A percentile compares a stretch with the other conserved stretches of the same genome.
Evolutionary conservation across 23 tunicate species (phyloP).

Genomic region (Halocynthia roretzi): DNA sequence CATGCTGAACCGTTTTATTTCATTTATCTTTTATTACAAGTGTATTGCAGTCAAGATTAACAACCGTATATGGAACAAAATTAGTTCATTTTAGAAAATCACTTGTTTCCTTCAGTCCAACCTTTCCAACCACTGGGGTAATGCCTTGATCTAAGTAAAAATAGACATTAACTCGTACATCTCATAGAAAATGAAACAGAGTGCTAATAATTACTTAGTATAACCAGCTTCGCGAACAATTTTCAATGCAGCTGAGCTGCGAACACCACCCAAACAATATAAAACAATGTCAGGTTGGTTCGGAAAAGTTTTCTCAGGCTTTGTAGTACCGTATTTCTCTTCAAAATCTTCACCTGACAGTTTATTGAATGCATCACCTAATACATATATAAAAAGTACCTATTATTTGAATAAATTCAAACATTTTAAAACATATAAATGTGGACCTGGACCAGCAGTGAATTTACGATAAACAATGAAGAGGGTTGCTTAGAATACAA

Average conservation of each 20-base stretch:
- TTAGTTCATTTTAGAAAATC: conserved; percentile 3
- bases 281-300: conserved; percentile 49
- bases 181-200: background rate
- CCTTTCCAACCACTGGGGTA: conserved; percentile 61
- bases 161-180: background rate
- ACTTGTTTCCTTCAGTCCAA: conserved; percentile 25
- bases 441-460: no score
- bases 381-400: no score
- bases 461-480: no score
- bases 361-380: conserved; percentile 25
- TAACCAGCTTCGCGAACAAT: conserved; percentile 40
- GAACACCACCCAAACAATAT: conserved; percentile 54
- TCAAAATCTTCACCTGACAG: conserved; percentile 55
- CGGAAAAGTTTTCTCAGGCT: conserved; percentile 4
- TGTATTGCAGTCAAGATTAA: no score
- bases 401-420: background rate
- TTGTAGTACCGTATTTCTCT: conserved; percentile 33
- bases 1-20: no score
- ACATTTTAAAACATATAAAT: background rate
- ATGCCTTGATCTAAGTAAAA: conserved; percentile 35
- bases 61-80: no score
- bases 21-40: no score
- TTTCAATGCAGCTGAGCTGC: conserved; percentile 61
- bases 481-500: no score
- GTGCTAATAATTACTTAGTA: conserved; percentile 7